These are phyloP conservation scores for Catocala sponsa DNA, from an alignment of 2,888 invertebrate species.

Conservation along the genomic window DNA sequence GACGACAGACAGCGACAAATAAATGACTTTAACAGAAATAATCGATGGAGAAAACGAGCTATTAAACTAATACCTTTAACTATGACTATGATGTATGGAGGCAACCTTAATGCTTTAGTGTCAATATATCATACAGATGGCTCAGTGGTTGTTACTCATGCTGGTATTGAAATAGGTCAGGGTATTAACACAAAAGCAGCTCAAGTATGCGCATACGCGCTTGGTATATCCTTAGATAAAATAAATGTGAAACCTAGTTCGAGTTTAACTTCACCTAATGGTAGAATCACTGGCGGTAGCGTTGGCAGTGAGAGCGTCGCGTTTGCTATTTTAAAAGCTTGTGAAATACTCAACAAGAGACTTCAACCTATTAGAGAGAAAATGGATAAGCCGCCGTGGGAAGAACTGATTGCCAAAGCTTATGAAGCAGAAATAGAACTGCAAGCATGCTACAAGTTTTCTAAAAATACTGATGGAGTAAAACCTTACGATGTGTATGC, in stretches of 20 bases:
- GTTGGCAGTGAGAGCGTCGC: slow-evolving; percentile 90
- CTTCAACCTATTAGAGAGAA: slow-evolving; percentile 88
- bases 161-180: slow-evolving; percentile 93
- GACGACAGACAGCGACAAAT: slow-evolving; percentile 78
- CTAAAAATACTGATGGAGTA: slow-evolving; percentile 75
- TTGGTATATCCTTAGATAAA: slow-evolving; percentile 90
- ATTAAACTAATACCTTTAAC: slow-evolving; percentile 90
- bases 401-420: slow-evolving; percentile 86
- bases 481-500: slow-evolving; percentile 90
- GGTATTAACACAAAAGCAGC: slow-evolving; percentile 94
- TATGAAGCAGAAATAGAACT: slow-evolving; percentile 85
- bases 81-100: slow-evolving; percentile 86
- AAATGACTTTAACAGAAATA: slow-evolving; percentile 87
- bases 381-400: slow-evolving; percentile 87
- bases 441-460: slow-evolving; percentile 88
- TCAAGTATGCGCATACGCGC: slow-evolving; percentile 91
- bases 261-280: slow-evolving; percentile 89
- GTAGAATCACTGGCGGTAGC: slow-evolving; percentile 89
- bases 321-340: slow-evolving; percentile 88
- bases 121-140: slow-evolving; percentile 91
- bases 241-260: slow-evolving; percentile 90
- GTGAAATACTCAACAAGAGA: slow-evolving; percentile 89
- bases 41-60: slow-evolving; percentile 93
- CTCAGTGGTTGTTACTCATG: slow-evolving; percentile 90
- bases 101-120: slow-evolving; percentile 88